Conservation (phyloP, 2,113 vertebrate species). For the Corythaeola cristata region DNA sequence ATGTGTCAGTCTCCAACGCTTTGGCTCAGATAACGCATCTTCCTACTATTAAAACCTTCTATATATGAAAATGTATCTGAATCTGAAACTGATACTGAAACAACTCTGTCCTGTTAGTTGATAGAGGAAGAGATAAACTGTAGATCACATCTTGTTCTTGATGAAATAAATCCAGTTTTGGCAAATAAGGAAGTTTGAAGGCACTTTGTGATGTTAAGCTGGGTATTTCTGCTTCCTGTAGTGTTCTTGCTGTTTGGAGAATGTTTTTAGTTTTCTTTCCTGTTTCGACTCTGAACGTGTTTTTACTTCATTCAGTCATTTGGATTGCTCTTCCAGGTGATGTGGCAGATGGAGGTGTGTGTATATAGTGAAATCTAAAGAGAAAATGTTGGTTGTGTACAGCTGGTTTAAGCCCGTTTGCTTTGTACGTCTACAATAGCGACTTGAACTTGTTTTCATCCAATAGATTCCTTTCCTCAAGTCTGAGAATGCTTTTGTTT, state of each 20-base stretch:
- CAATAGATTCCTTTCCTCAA: background rate
- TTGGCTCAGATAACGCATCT: background rate
- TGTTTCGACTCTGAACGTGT: background rate
- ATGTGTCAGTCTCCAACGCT: background rate
- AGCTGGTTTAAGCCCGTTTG: background rate
- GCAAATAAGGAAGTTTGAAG: background rate
- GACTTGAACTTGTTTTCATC: background rate
- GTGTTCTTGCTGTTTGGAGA: background rate
- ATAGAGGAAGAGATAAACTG: background rate
- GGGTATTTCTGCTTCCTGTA: background rate
- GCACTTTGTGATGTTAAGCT: background rate
- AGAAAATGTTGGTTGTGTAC: background rate
- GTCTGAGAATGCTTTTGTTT: background rate
- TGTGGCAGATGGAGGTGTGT: background rate
- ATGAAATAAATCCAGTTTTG: background rate
- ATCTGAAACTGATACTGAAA: background rate
- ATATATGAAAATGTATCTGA: background rate
- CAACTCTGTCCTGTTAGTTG: background rate
- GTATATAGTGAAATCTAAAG: background rate
- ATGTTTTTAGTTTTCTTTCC: background rate
- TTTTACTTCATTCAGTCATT: background rate
- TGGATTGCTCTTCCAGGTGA: background rate
- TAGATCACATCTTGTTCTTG: background rate
- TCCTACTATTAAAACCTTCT: background rate
- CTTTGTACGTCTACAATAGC: background rate